Evolutionary conservation across 35 echinoderm and acorn worm genomes (phyloP).

Genomic region (Anneissia japonica): DNA sequence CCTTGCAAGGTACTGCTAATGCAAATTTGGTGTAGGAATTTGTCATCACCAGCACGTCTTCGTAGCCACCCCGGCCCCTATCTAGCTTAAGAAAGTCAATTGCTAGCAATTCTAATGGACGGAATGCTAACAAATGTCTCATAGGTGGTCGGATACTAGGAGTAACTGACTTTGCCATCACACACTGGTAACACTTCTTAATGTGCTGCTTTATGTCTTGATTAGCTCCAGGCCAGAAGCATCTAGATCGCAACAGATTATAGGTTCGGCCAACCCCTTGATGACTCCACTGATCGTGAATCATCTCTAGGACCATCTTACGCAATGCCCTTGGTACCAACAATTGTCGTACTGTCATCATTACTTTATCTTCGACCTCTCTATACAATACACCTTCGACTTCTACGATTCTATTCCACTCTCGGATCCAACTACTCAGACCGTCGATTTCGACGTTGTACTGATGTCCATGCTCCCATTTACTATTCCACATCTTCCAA

Average conservation of each 20-base stretch:
- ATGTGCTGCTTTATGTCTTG: background rate
- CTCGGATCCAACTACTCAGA: background rate
- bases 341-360: background rate
- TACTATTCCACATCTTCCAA: background rate
- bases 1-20: slow-evolving; percentile 6
- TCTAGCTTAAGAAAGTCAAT: slow-evolving; percentile 20
- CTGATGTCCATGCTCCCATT: background rate
- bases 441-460: background rate
- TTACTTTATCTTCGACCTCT: background rate
- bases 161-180: background rate
- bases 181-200: slow-evolving; percentile 6
- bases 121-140: slow-evolving; percentile 14
- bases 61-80: background rate
- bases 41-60: slow-evolving; percentile 19
- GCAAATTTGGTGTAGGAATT: slow-evolving; percentile 7
- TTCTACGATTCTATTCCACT: background rate
- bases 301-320: background rate
- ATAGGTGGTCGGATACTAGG: background rate
- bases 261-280: slow-evolving; percentile 13
- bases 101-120: slow-evolving; percentile 8
- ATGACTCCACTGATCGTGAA: slow-evolving; percentile 20
- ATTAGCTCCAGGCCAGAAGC: slow-evolving; percentile 13
- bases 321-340: background rate
- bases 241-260: background rate
- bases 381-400: slow-evolving; percentile 5